Percentiles rank a stretch among this genome's conserved stretches.
phyloP scores from a whole-genome alignment of 2,888 invertebrate species.

The Omphaloscelis lunosa region DNA sequence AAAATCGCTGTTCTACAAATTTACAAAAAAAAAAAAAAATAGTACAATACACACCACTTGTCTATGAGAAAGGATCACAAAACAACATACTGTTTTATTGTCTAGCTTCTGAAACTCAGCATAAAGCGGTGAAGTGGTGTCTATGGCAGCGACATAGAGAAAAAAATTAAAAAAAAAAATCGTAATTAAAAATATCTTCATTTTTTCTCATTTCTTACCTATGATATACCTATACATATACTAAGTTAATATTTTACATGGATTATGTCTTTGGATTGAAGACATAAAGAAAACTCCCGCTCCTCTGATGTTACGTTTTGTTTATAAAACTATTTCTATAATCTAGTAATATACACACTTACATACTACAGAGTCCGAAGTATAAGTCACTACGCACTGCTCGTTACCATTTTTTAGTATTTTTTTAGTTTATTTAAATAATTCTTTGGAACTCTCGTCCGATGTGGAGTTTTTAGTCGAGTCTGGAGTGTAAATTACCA shows the following conservation, averaged over 20 bases:
- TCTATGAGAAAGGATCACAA: constrained; percentile 47
- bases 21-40: constrained; percentile 52
- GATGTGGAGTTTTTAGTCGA: constrained; percentile 53
- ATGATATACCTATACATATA: constrained; percentile 76
- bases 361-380: constrained; percentile 78
- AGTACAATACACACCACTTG: constrained; percentile 55
- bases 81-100: constrained; percentile 64
- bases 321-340: constrained; percentile 81
- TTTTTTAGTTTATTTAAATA: constrained; percentile 62
- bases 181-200: constrained; percentile 86
- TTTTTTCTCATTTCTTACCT: constrained; percentile 79
- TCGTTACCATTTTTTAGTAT: constrained; percentile 49
- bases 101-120: constrained; percentile 65
- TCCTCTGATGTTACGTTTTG: constrained; percentile 59
- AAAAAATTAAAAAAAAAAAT: constrained; percentile 65
- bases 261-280: constrained; percentile 69
- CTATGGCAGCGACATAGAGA: constrained; percentile 83
- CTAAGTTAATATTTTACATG: constrained; percentile 86
- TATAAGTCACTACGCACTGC: constrained; percentile 83
- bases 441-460: constrained; percentile 68
- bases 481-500: constrained; percentile 37
- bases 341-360: constrained; percentile 83
- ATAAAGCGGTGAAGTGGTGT: constrained; percentile 66
- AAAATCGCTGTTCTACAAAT: constrained; percentile 52
- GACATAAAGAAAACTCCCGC: constrained; percentile 63